phyloP scores from a whole-genome alignment of 1,140 invertebrate species.

The Drosophila rhopaloa region DNA sequence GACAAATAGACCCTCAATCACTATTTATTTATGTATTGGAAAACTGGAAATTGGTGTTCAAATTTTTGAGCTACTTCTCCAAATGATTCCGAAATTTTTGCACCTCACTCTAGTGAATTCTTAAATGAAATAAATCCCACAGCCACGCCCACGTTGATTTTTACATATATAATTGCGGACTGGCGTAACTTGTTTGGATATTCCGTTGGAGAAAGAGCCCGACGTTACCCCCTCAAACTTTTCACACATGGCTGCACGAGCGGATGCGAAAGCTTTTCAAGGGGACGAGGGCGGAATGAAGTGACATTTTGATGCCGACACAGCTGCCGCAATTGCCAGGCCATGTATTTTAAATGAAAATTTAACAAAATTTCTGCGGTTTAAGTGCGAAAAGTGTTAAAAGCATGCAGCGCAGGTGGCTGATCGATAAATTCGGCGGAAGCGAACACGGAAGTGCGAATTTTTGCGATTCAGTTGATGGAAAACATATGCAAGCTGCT shows the following conservation, averaged over 20 bases:
- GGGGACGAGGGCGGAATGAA: constrained; percentile 17
- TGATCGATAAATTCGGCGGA: constrained; percentile 55
- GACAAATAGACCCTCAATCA: no score
- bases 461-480: constrained; percentile 78
- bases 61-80: background rate
- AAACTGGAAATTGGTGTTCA: background rate
- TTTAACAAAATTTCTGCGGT: constrained; percentile 78
- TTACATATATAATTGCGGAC: constrained; percentile 75
- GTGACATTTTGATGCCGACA: constrained; percentile 69
- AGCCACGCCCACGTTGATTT: constrained; percentile 33
- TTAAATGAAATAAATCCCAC: constrained; percentile 12
- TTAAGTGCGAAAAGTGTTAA: constrained; percentile 74
- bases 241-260: constrained; percentile 47
- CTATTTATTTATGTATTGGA: no score
- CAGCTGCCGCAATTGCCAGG: constrained; percentile 59
- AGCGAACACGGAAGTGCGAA: constrained; percentile 70
- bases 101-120: background rate
- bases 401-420: constrained; percentile 21
- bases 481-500: constrained; percentile 64
- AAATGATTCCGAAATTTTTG: background rate
- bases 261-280: constrained; percentile 53
- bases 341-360: constrained; percentile 76
- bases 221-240: constrained; percentile 4
- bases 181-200: constrained; percentile 58
- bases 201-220: constrained; percentile 19